Base-by-base conservation (phyloP, 2,113 vertebrate genomes). In the Paedocypris sp. region DNA sequence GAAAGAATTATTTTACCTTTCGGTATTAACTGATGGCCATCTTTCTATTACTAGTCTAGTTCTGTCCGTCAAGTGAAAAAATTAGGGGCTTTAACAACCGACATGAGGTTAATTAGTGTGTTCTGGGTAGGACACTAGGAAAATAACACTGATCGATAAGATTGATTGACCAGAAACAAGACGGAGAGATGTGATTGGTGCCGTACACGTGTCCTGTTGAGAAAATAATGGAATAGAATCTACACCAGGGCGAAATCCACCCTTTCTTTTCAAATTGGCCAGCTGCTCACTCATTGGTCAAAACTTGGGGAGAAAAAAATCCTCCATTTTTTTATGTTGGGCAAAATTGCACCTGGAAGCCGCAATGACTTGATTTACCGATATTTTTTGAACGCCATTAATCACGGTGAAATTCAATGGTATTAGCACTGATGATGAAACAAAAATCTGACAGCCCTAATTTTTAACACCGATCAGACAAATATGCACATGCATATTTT, bases 61-160 rank as follows among this genome's bases (percentile, higher is more conserved):
- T 85, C 76, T 42, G 83, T 83, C 82, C 81, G 80, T 84, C 81
- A 79, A 69, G 64, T 85, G 81, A 85, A 84, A 83, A 84, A n/a
- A n/a, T n/a, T 83, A 81, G 84, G 78, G 74, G 82, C 83, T 85
- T 84, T 82, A 84, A 77, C 83, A 83, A 79, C 82, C 77, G 61
- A 73, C 72, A 52, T 26, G 62, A 70, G 57, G 49, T 85, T 84
- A 78, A 85, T 82, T 79, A 82, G 81, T 78, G 77, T 66, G 74
- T 76, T 73, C 75, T 67, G 68, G 78, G 72, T 52, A 68, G 66
- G 54, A 68, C 72, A 82, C 84, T 76, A 85, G 77, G 79, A 71
- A 80, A 81, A 83, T 81, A 82, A 83, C 78, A 81, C 71, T 77
- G 79, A 83, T 81, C 77, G 77, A 82, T 80, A 71, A 71, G 75